Evolutionary conservation across 2,113 vertebrate genomes (phyloP).

Genomic region (Phoenicopterus ruber): DNA sequence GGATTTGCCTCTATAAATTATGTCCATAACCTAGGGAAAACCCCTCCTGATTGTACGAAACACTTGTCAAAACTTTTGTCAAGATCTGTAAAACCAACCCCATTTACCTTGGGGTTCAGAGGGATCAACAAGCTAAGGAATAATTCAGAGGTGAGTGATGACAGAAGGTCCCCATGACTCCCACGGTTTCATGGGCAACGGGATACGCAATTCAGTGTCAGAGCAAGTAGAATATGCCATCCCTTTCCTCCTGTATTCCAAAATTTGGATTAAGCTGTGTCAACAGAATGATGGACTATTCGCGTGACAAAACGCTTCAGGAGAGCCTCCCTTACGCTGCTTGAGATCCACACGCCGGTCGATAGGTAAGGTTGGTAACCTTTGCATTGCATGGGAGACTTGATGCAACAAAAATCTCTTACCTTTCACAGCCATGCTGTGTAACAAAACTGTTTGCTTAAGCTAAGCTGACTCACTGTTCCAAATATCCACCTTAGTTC

Average conservation of each 20-base stretch:
- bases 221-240: neutral
- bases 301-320: neutral
- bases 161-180: neutral
- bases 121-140: neutral
- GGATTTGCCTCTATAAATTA: neutral
- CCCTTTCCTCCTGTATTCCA: neutral
- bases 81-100: neutral
- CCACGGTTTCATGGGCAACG: accelerated
- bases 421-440: neutral
- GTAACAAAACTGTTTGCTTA: neutral
- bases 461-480: neutral
- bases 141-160: neutral
- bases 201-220: neutral
- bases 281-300: neutral
- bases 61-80: neutral
- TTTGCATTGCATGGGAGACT: neutral
- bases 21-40: neutral
- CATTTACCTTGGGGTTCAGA: neutral
- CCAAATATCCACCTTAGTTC: neutral
- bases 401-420: neutral
- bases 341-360: neutral
- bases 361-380: neutral
- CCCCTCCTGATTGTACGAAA: neutral
- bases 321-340: neutral
- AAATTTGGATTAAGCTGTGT: neutral